A percentile compares a stretch with the other conserved stretches of the same genome.
These are phyloP conservation scores for Drosophila sproati DNA, from an alignment of 1,140 invertebrate genomes.

Conservation along the genomic window DNA sequence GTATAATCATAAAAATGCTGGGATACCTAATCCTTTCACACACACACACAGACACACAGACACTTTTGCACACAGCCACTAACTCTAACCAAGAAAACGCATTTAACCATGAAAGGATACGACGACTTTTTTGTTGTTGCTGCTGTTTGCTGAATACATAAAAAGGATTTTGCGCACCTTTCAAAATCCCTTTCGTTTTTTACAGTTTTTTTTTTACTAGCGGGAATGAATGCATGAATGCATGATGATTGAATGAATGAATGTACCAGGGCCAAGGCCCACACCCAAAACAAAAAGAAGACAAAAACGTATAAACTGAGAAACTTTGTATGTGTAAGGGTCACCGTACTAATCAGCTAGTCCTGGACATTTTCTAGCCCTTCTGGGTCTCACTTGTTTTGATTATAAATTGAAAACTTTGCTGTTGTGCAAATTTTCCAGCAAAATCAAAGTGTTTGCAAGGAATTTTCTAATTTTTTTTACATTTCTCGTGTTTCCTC, in stretches of 20 bases:
- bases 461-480: slow-evolving; percentile 52
- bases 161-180: slow-evolving; percentile 79
- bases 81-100: slow-evolving; percentile 70
- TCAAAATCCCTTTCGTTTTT: slow-evolving; percentile 68
- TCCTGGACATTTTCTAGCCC: slow-evolving; percentile 19
- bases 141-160: slow-evolving; percentile 50
- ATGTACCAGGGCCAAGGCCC: slow-evolving; percentile 33
- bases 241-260: slow-evolving; percentile 65
- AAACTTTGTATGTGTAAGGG: slow-evolving; percentile 44
- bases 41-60: slow-evolving; percentile 29
- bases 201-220: slow-evolving; percentile 61
- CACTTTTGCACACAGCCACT: slow-evolving; percentile 36
- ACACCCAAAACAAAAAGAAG: not conserved
- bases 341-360: slow-evolving; percentile 68
- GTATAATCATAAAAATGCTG: slow-evolving; percentile 50
- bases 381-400: slow-evolving; percentile 56
- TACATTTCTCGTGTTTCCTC: not conserved
- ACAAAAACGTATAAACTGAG: not conserved
- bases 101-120: slow-evolving; percentile 76
- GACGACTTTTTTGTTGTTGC: slow-evolving; percentile 48
- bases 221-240: slow-evolving; percentile 66
- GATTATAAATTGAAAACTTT: slow-evolving; percentile 83
- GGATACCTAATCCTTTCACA: slow-evolving; percentile 62
- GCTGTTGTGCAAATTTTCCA: slow-evolving; percentile 64
- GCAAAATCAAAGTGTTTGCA: slow-evolving; percentile 76